Evolutionary conservation across 1,140 invertebrate species (phyloP), one percentile per base, ranked within the genome.

Genomic region (Heliconius nattereri): DNA sequence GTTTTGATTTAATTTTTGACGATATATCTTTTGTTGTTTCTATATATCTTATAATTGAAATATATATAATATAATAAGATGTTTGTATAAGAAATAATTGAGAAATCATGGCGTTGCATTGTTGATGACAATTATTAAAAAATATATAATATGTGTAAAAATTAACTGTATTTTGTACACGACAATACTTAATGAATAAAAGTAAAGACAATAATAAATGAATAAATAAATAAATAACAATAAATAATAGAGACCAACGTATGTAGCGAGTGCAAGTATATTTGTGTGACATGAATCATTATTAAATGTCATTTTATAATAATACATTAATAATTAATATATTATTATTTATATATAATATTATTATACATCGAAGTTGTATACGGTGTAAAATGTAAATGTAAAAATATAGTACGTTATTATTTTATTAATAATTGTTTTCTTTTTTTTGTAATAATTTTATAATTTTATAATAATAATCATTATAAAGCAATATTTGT

Each of bases 191-290:
- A n/a, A n/a, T n/a, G n/a, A n/a, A n/a, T n/a, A n/a, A n/a, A n/a
- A n/a, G 82, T 88, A 88, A 88, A 84, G 83, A 89, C 86, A 88
- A 90, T 89, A 87, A 35, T 35, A 35, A 35, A 35, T 35, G 5
- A 35, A 35, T 35, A 35, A 35, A 32, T 32, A 32, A 32, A 35
- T 35, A 35, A 35, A 35, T n/a, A n/a, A 89, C 86, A 88, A 90
- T 89, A 87, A 35, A 35, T 35, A 35, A 85, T 79, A 86, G 78
- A 85, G 85, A 87, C 87, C 86, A 89, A 85, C 76, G 78, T 73
- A 60, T 81, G 73, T 78, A 81, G 54, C 75, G 76, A 78, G 75
- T 71, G 35, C 71, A 70, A 73, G 74, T 84, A 80, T 84, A 81
- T 84, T 81, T 84, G 80, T 81, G 73, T 80, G 78, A 84, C 54